Percentiles rank a stretch among this genome's conserved stretches.
Conservation (phyloP, 2,113 vertebrate species). For the Xerus inauris region DNA sequence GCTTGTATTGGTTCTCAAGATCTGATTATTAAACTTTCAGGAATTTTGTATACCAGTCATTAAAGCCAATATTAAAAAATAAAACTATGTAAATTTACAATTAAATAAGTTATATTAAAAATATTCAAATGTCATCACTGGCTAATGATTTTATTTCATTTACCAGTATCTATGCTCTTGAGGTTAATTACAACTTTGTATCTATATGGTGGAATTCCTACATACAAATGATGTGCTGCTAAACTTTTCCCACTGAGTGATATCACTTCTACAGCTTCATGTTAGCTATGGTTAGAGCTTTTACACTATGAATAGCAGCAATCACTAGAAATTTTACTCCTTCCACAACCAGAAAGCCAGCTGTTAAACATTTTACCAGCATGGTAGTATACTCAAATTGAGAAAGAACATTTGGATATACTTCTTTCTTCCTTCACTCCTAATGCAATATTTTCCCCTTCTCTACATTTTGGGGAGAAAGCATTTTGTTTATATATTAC, state of each 20-base stretch:
- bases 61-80: neutral
- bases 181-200: neutral
- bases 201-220: neutral
- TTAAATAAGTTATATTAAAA: neutral
- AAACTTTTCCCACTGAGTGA: neutral
- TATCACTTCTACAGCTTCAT: neutral
- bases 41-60: neutral
- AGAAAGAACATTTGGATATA: neutral
- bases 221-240: neutral
- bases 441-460: neutral
- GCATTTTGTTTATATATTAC: constrained; percentile 5
- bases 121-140: neutral
- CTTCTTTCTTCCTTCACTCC: neutral
- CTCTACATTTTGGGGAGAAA: neutral
- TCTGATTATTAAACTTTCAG: neutral
- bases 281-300: neutral
- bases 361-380: neutral
- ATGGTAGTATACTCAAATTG: neutral
- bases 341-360: neutral
- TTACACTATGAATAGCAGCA: neutral
- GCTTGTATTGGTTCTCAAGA: neutral
- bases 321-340: neutral
- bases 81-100: neutral
- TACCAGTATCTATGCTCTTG: neutral
- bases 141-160: neutral